Conservation (phyloP, 2,113 vertebrate species). For the Cryptomyrus ogoouensis region DNA sequence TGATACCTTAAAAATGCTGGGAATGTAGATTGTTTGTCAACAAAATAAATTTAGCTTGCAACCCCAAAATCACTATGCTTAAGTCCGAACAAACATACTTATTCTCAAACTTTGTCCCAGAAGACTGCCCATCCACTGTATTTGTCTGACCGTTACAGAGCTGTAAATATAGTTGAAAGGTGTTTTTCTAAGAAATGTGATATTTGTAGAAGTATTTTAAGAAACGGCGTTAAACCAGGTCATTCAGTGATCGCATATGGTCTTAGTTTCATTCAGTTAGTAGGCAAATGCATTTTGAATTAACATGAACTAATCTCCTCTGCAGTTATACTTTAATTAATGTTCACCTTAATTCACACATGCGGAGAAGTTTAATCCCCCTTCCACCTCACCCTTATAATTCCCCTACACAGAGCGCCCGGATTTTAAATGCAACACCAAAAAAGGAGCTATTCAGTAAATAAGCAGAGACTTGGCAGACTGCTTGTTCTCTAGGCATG, state of each 20-base stretch:
- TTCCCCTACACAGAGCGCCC: slow-evolving; percentile 4
- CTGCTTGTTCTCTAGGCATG: slow-evolving; percentile 33
- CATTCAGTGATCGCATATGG: not conserved
- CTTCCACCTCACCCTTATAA: not conserved
- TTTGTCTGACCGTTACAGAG: not conserved
- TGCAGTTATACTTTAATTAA: not conserved
- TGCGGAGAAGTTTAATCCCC: slow-evolving; percentile 4
- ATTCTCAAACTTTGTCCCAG: not conserved
- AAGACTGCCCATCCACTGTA: not conserved
- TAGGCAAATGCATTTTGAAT: not conserved
- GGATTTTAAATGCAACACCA: slow-evolving; percentile 43
- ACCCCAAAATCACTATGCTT: not conserved
- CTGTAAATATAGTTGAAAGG: not conserved
- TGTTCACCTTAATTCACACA: not conserved
- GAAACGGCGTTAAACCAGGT: not conserved
- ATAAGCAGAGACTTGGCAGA: slow-evolving; percentile 41
- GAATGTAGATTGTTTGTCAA: slow-evolving; percentile 31
- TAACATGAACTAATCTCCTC: not conserved
- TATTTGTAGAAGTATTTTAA: not conserved
- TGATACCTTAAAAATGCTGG: slow-evolving; percentile 23
- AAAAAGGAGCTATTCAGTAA: slow-evolving; percentile 59
- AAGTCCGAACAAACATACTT: not conserved
- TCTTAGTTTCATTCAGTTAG: not conserved
- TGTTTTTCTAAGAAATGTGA: not conserved
- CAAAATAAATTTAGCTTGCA: not conserved